Percentiles rank a stretch among this genome's conserved stretches.
Conservation (phyloP, 30 jellyfish, hydroid and myxozoan genomes). For the Haliclystus octoradiatus region DNA sequence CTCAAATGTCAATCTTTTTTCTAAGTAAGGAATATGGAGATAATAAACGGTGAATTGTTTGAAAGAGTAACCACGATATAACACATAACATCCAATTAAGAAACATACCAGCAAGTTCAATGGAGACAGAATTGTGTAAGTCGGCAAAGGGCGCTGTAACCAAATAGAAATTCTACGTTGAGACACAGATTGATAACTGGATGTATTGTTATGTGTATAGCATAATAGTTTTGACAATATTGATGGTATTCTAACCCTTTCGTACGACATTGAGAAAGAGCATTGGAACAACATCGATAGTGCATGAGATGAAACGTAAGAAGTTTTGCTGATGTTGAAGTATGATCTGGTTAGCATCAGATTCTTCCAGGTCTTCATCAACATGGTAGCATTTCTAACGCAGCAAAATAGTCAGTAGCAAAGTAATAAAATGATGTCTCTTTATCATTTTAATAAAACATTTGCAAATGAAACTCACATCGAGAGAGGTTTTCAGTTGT, state of each 20-base stretch:
- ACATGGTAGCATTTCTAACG: neutral
- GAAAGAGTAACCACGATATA: no score
- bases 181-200: no score
- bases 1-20: neutral
- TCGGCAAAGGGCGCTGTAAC: neutral
- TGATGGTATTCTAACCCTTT: constrained; percentile 21
- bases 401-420: neutral
- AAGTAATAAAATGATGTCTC: no score
- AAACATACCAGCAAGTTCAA: neutral
- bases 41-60: no score
- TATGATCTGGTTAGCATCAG: constrained; percentile 12
- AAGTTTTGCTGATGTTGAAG: constrained; percentile 24
- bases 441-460: no score
- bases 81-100: no score
- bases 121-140: neutral
- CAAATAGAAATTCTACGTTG: no score
- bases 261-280: constrained; percentile 27
- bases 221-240: no score
- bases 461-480: no score
- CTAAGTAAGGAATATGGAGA: no score
- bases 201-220: no score
- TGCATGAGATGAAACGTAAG: constrained; percentile 22
- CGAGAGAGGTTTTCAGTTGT: constrained; percentile 27
- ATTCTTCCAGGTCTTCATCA: constrained; percentile 10
- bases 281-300: constrained; percentile 36